These are phyloP conservation scores for Rhagoletis pomonella DNA, from an alignment of 1,140 invertebrate species.

Conservation along the genomic window DNA sequence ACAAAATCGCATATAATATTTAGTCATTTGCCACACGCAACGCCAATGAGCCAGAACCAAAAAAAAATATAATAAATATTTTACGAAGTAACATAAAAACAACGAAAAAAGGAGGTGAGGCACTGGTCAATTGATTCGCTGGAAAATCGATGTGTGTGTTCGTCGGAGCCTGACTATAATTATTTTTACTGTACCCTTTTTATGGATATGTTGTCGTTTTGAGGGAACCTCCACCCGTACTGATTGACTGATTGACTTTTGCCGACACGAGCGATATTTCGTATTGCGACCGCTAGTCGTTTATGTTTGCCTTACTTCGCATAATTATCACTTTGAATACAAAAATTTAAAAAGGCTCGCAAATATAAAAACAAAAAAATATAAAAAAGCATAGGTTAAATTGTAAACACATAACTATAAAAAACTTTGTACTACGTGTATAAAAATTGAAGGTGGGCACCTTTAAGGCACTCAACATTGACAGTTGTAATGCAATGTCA, in stretches of 20 bases:
- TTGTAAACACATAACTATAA: slow-evolving; percentile 58
- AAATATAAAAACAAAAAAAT: neutral
- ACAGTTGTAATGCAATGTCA: slow-evolving; percentile 67
- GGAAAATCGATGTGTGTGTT: slow-evolving; percentile 61
- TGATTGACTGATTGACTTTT: slow-evolving; percentile 2
- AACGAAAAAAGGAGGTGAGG: neutral
- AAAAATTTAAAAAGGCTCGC: slow-evolving; percentile 64
- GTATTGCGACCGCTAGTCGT: neutral
- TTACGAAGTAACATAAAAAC: neutral
- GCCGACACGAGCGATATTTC: neutral
- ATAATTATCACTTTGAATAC: slow-evolving; percentile 66
- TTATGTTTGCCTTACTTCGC: slow-evolving; percentile 57
- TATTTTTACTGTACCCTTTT: neutral
- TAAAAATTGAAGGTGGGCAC: slow-evolving; percentile 49
- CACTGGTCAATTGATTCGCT: slow-evolving; percentile 45
- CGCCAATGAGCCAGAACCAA: neutral
- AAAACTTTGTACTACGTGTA: neutral
- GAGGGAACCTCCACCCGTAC: neutral
- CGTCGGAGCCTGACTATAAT: slow-evolving; percentile 22
- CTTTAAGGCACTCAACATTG: slow-evolving; percentile 56
- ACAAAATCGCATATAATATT: neutral
- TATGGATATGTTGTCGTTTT: neutral
- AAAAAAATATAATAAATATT: slow-evolving; percentile 13
- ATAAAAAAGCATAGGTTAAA: neutral
- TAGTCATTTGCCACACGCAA: slow-evolving; percentile 45